Conservation (phyloP, 2,797 vertebrate genomes). For the Clarias pachynema region DNA sequence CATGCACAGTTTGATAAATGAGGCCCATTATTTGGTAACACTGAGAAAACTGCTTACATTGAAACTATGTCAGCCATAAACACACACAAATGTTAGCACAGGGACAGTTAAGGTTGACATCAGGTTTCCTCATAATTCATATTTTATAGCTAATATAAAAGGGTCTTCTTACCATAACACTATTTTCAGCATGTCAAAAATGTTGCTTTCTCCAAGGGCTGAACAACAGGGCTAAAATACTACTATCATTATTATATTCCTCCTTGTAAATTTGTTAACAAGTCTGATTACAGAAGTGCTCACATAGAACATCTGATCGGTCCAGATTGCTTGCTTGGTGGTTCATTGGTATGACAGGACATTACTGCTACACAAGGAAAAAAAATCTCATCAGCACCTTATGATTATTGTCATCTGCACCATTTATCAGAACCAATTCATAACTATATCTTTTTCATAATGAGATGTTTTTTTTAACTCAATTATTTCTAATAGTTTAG, state of each 20-base stretch:
- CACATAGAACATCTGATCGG: not conserved
- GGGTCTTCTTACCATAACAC: not conserved
- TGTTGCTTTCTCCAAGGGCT: not conserved
- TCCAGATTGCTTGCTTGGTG: too few relatives aligned
- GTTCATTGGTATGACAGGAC: not conserved
- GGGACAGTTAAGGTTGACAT: not conserved
- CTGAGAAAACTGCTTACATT: not conserved
- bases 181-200: slow-evolving; percentile 9
- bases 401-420: not conserved
- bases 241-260: not conserved
- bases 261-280: not conserved
- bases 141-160: not conserved
- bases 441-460: not conserved
- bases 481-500: not conserved
- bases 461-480: not conserved
- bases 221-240: not conserved
- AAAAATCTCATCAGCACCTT: not conserved
- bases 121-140: not conserved
- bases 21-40: not conserved
- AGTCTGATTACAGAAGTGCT: not conserved
- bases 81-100: not conserved
- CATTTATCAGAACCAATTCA: not conserved
- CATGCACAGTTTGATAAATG: not conserved
- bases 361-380: not conserved
- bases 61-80: not conserved